A percentile compares a stretch with the other conserved stretches of the same genome.
Evolutionary conservation across 2,888 invertebrate genomes (phyloP).

Genomic region (Encarsia formosa): DNA sequence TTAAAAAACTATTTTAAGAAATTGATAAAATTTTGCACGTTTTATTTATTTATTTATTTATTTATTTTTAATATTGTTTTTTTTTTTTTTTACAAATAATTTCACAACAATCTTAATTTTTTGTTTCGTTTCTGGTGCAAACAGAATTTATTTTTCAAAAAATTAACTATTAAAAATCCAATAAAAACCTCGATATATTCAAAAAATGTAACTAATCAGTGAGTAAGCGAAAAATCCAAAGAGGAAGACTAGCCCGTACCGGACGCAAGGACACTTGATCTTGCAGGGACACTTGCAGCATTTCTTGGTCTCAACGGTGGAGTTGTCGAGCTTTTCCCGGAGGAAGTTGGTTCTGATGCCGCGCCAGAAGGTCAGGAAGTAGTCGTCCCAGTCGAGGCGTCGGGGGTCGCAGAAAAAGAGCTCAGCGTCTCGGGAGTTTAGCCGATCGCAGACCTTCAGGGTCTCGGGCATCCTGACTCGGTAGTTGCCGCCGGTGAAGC

Average conservation of each 20-base stretch:
- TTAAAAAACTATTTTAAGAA: too few relatives aligned
- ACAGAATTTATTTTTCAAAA: background rate
- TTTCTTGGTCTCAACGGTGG: too few relatives aligned
- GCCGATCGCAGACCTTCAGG: slow-evolving; percentile 31
- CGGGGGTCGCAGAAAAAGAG: slow-evolving; percentile 37
- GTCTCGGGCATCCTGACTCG: slow-evolving; percentile 30
- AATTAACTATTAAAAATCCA: background rate
- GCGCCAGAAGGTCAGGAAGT: slow-evolving; percentile 24
- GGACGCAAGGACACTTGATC: background rate
- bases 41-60: too few relatives aligned
- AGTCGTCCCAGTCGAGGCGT: slow-evolving; percentile 34
- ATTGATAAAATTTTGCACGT: too few relatives aligned
- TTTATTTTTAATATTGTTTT: background rate
- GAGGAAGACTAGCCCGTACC: background rate
- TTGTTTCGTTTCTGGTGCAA: too few relatives aligned
- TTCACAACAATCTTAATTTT: background rate
- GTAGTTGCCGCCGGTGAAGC: slow-evolving; percentile 28
- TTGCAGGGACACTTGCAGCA: slow-evolving; percentile 8
- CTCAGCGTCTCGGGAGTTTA: slow-evolving; percentile 33
- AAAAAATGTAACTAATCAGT: background rate
- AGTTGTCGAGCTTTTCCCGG: slow-evolving; percentile 2
- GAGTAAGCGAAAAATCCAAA: background rate
- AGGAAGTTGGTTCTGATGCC: slow-evolving; percentile 29
- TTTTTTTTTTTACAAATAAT: background rate
- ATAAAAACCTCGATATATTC: background rate